phyloP scores from a whole-genome alignment of 2,113 vertebrate genomes.

The Empidonax alnorum region DNA sequence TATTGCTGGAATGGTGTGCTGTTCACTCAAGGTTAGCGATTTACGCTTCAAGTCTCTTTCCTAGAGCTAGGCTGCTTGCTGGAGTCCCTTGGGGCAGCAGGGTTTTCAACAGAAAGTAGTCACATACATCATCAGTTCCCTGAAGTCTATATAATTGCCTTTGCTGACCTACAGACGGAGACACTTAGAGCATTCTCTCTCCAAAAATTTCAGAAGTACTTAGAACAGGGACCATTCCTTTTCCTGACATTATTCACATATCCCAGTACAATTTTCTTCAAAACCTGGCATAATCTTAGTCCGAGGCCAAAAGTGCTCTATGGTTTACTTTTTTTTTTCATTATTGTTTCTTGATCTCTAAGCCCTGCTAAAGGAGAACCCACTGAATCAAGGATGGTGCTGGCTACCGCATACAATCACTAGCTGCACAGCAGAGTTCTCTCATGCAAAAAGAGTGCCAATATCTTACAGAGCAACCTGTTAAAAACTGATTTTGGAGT shows the following conservation, averaged over 20 bases:
- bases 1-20: neutral
- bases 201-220: conserved; percentile 6
- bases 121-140: conserved; percentile 11
- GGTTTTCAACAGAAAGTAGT: conserved; percentile 38
- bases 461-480: neutral
- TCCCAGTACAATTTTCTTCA: neutral
- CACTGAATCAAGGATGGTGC: neutral
- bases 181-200: neutral
- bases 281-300: neutral
- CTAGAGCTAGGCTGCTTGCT: neutral
- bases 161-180: neutral
- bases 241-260: neutral
- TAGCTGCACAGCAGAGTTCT: neutral
- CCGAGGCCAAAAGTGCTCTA: neutral
- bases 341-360: neutral
- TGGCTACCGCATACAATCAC: neutral
- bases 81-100: neutral
- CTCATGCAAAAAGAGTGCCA: neutral
- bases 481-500: neutral
- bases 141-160: neutral
- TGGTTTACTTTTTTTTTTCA: neutral
- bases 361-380: neutral
- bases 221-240: neutral
- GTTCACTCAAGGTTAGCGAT: neutral
- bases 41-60: neutral